phyloP scores from a whole-genome alignment of 1,140 invertebrate species.

The Eciton burchellii region DNA sequence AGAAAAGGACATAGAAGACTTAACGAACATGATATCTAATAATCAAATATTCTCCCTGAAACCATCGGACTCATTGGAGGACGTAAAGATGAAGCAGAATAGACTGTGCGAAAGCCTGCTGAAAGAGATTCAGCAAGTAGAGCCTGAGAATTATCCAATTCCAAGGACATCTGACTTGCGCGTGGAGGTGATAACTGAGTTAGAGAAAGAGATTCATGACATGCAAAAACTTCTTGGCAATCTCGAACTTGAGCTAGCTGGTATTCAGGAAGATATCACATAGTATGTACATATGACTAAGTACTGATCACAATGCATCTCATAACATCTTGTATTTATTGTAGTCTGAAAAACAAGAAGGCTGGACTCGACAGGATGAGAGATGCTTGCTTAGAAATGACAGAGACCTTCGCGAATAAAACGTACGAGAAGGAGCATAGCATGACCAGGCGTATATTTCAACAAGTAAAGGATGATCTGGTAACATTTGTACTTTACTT shows the following conservation, averaged over 20 bases:
- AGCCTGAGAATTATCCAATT: conserved; percentile 74
- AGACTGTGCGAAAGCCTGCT: conserved; percentile 65
- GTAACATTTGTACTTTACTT: conserved; percentile 64
- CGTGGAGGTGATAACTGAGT: conserved; percentile 59
- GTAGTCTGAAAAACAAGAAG: conserved; percentile 77
- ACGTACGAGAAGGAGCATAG: conserved; percentile 68
- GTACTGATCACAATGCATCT: conserved; percentile 5
- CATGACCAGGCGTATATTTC: conserved; percentile 68
- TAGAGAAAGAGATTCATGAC: conserved; percentile 67
- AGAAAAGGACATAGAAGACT: conserved; percentile 68
- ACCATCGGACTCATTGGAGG: conserved; percentile 37
- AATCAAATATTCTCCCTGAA: conserved; percentile 59
- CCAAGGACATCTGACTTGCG: conserved; percentile 73
- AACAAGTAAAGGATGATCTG: conserved; percentile 74
- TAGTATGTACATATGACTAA: conserved; percentile 66
- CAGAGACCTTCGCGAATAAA: conserved; percentile 48
- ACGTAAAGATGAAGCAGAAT: conserved; percentile 68
- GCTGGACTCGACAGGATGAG: conserved; percentile 74
- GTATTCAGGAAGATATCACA: conserved; percentile 67
- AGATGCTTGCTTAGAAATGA: conserved; percentile 63
- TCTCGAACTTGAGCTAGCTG: conserved; percentile 49
- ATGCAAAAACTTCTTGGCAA: conserved; percentile 46
- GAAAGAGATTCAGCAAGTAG: conserved; percentile 62
- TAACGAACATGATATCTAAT: conserved; percentile 68
- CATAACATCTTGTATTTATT: conserved; percentile 29